Base-by-base conservation (phyloP, 2,888 invertebrate species). In the Endotricha flammealis region DNA sequence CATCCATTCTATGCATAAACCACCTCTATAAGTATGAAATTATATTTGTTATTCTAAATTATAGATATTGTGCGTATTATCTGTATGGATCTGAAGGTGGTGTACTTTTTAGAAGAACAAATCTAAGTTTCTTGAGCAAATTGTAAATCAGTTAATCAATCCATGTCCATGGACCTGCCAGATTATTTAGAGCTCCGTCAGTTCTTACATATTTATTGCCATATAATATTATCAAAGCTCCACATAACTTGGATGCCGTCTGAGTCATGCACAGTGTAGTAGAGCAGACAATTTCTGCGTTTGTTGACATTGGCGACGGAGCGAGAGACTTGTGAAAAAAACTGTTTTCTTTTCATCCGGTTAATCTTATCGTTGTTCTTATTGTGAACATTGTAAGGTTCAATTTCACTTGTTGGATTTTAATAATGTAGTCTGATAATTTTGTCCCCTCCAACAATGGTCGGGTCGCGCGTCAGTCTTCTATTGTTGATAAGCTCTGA, bases 381-480 rank as follows among this genome's bases (percentile, higher is more conserved):
- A 32, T 13, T 23, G 1, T n/a, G 4, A 13, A 12, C n/a, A n/a
- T 7, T 24, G 24, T 32, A 32, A 10, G 24, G 24, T 32, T 14
- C 23, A 24, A 14, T 32, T 32, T 32, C 12, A 6, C 8, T 1
- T 24, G 10, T n/a, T 23, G 23, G 10, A 13, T 14, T 2, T 7
- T 11, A 17, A 6, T 20, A 14, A 32, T 14, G 23, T 32, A 7
- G 6, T 8, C 6, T 8, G 20, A 31, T 36, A 24, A 33, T 24
- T 29, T 29, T 30, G 40, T 42, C 43, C 35, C 38, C 41, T 41
- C 40, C 30, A 39, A 53, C 57, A 57, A 57, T 53, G 37, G 47
- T 24, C 36, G 17, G 14, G 36, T n/a, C 32, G 45, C 44, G 22
- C 50, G 49, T 52, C 54, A 50, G 53, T 52, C 42, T 44, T 29